Evolutionary conservation across 2,888 invertebrate genomes (phyloP).

Genomic region (Athripsodes cinereus): DNA sequence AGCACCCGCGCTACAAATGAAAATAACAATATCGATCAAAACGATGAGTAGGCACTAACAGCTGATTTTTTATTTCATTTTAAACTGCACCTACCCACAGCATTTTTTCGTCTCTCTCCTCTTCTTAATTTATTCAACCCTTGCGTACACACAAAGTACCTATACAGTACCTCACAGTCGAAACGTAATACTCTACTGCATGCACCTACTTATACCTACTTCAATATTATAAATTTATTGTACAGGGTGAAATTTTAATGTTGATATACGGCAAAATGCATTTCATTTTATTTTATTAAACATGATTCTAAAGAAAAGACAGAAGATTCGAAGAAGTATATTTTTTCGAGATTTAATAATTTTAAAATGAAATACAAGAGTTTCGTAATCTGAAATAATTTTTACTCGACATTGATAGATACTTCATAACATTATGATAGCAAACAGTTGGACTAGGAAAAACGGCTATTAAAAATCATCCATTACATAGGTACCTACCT

Average conservation of each 20-base stretch:
- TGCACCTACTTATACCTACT: not conserved
- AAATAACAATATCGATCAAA: conserved; percentile 24
- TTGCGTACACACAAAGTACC: conserved; percentile 19
- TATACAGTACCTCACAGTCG: not conserved
- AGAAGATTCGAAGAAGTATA: too few relatives aligned
- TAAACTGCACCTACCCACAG: conserved; percentile 22
- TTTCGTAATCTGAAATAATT: too few relatives aligned
- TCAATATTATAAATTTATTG: not conserved
- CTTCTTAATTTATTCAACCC: conserved; percentile 27
- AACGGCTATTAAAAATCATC: too few relatives aligned
- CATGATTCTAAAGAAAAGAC: too few relatives aligned
- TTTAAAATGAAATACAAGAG: too few relatives aligned
- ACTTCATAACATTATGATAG: too few relatives aligned
- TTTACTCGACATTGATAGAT: too few relatives aligned
- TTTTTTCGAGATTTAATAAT: too few relatives aligned
- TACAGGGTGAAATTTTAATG: not conserved
- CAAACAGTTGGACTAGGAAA: too few relatives aligned
- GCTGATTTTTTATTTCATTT: conserved; percentile 27
- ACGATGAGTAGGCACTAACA: conserved; percentile 18
- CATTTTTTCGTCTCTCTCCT: conserved; percentile 13
- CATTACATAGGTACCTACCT: too few relatives aligned
- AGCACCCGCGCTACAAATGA: conserved; percentile 13
- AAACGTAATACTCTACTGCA: not conserved
- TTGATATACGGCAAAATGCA: too few relatives aligned
- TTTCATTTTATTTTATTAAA: too few relatives aligned